These are phyloP conservation scores for Clitarchus hookeri DNA, from an alignment of 2,888 invertebrate genomes.

Conservation along the genomic window DNA sequence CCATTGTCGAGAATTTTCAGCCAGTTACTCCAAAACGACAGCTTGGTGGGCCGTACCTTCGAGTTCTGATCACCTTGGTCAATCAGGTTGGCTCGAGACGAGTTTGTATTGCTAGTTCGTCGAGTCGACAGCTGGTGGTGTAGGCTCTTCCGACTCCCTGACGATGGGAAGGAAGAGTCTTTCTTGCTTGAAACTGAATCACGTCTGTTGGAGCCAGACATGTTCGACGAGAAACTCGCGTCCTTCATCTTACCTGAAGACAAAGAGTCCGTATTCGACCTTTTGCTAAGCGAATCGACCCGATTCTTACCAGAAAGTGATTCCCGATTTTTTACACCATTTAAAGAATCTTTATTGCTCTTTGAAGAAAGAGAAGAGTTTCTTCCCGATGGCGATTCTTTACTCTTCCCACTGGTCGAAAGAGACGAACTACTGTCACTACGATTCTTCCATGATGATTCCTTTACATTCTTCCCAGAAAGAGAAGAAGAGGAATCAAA, in stretches of 20 bases:
- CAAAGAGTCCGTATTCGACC: constrained; percentile 34
- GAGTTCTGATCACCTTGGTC: constrained; percentile 36
- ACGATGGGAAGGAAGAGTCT: constrained; percentile 28
- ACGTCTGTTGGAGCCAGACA: constrained; percentile 26
- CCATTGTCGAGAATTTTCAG: constrained; percentile 56
- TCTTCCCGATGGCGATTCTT: constrained; percentile 32
- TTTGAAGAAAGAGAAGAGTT: constrained; percentile 46
- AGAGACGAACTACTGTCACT: constrained; percentile 34
- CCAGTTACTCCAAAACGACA: constrained; percentile 71
- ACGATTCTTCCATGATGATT: constrained; percentile 32
- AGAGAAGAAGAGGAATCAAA: constrained; percentile 31
- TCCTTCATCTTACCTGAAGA: constrained; percentile 24
- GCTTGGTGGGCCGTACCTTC: constrained; percentile 73
- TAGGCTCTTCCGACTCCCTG: constrained; percentile 31
- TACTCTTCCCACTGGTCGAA: constrained; percentile 25
- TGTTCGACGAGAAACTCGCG: constrained; percentile 33
- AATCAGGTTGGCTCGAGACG: constrained; percentile 22
- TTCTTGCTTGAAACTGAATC: constrained; percentile 32
- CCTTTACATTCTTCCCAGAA: constrained; percentile 27
- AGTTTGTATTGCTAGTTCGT: constrained; percentile 24
- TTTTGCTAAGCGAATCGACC: constrained; percentile 51
- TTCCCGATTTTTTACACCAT: constrained; percentile 50
- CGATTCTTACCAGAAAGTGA: constrained; percentile 50
- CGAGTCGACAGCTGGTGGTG: constrained; percentile 35
- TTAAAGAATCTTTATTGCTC: constrained; percentile 53